Evolutionary conservation across 2,888 invertebrate species (phyloP).

Genomic region (Panopea generosa): DNA sequence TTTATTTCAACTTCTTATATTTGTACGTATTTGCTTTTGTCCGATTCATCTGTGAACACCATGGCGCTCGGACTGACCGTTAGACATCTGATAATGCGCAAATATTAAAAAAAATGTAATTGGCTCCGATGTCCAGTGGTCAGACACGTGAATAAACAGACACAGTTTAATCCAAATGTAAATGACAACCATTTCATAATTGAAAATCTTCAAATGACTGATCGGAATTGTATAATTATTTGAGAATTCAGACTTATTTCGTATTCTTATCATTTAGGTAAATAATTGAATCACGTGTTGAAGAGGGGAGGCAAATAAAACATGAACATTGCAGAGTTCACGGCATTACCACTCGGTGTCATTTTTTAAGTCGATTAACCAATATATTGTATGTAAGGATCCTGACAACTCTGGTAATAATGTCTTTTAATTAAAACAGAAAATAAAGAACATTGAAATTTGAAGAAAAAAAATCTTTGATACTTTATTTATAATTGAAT

Average conservation of each 20-base stretch:
- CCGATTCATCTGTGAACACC: constrained; percentile 19
- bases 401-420: too few relatives aligned
- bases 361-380: too few relatives aligned
- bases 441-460: too few relatives aligned
- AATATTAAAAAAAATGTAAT: constrained; percentile 44
- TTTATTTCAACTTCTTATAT: constrained; percentile 57
- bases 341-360: constrained; percentile 8
- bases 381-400: too few relatives aligned
- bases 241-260: constrained; percentile 22
- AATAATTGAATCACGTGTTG: constrained; percentile 32
- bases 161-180: constrained; percentile 45
- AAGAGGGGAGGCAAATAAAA: background rate
- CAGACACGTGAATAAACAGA: constrained; percentile 19
- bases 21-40: constrained; percentile 41
- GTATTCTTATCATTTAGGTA: constrained; percentile 19
- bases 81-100: constrained; percentile 49
- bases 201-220: constrained; percentile 35
- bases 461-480: too few relatives aligned
- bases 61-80: constrained; percentile 45
- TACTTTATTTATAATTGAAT: too few relatives aligned
- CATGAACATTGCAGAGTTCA: constrained; percentile 21
- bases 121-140: constrained; percentile 40
- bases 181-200: constrained; percentile 16
- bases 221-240: constrained; percentile 47
- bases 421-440: too few relatives aligned